Percentiles rank a stretch among this genome's conserved stretches.
phyloP scores from a whole-genome alignment of 1,140 invertebrate genomes.

The Schlechtendalia chinensis region DNA sequence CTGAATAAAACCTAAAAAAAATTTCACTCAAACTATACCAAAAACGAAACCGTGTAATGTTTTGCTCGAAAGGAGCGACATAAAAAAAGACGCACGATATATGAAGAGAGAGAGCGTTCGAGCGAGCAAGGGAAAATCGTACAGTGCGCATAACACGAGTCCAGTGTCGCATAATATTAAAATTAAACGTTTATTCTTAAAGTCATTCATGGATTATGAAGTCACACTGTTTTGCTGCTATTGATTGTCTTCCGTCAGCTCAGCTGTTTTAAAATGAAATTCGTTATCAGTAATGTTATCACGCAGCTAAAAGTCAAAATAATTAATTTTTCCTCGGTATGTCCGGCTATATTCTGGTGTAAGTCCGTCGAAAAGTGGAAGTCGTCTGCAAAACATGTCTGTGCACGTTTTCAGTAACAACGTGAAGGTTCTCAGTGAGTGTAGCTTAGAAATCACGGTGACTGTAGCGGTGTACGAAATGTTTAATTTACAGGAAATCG shows the following conservation, averaged over 20 bases:
- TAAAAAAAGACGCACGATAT: constrained; percentile 9
- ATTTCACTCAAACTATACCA: not conserved
- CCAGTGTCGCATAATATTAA: not conserved
- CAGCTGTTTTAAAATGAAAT: constrained; percentile 32
- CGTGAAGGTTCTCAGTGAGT: constrained; percentile 15
- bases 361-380: too few relatives aligned
- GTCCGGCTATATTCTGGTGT: too few relatives aligned
- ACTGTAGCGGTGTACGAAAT: not conserved
- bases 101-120: too few relatives aligned
- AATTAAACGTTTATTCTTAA: not conserved
- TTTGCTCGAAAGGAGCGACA: not conserved
- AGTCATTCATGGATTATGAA: not conserved
- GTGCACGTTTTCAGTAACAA: constrained; percentile 32
- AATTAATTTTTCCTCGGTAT: not conserved
- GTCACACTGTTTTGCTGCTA: not conserved
- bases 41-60: not conserved
- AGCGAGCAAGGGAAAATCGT: not conserved
- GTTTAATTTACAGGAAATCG: constrained; percentile 14
- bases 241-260: not conserved
- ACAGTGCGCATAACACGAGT: not conserved
- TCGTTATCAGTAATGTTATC: constrained; percentile 16
- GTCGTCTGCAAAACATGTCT: not conserved
- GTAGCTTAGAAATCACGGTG: not conserved
- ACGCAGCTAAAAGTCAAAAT: not conserved
- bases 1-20: not conserved